phyloP scores from a whole-genome alignment of 2,797 vertebrate genomes.

The Sebastiscus tertius region DNA sequence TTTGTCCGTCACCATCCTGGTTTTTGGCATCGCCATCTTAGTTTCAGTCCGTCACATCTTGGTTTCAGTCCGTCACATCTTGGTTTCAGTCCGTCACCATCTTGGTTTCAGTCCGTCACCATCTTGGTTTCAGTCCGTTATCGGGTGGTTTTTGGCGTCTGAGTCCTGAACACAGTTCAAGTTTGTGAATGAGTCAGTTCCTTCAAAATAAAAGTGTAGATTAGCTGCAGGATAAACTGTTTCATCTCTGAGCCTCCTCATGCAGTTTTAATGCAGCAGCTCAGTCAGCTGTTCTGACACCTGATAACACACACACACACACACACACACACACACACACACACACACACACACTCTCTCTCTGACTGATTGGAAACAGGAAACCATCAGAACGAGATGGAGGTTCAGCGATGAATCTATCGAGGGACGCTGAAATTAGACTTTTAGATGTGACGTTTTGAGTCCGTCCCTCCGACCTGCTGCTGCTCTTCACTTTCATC shows the following conservation, averaged over 20 bases:
- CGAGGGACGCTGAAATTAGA: background rate
- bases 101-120: too few species aligned
- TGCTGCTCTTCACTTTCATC: too few species aligned
- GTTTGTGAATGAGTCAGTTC: background rate
- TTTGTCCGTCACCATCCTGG: accelerated
- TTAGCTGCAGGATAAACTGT: background rate
- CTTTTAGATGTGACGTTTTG: background rate
- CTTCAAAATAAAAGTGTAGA: background rate
- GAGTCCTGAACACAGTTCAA: too few species aligned
- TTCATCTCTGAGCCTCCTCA: slow-evolving; percentile 35
- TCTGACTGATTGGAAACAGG: slow-evolving; percentile 15
- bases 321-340: background rate
- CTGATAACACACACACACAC: slow-evolving; percentile 1
- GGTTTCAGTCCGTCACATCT: accelerated
- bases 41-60: too few species aligned
- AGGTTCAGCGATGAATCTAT: background rate
- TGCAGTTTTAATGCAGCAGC: slow-evolving; percentile 62
- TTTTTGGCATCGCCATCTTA: too few species aligned
- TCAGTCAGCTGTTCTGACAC: slow-evolving; percentile 39
- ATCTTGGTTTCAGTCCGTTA: too few species aligned
- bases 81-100: too few species aligned
- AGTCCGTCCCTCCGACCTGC: too few species aligned
- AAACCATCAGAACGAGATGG: background rate
- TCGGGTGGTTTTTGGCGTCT: too few species aligned
- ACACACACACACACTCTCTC: background rate